phyloP scores from a whole-genome alignment of 2,888 invertebrate genomes.

The Branchellion lobata region DNA sequence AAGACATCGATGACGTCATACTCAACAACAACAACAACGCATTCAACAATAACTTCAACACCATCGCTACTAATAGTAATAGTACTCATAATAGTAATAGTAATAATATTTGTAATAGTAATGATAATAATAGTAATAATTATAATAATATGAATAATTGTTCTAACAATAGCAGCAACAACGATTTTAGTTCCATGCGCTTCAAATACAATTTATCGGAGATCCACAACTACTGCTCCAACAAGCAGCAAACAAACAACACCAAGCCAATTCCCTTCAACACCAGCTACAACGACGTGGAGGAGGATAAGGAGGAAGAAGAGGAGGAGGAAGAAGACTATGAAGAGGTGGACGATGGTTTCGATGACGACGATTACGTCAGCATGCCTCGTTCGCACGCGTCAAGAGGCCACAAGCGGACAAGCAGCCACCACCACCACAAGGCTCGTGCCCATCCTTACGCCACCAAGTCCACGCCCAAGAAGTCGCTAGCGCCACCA shows the following conservation, averaged over 20 bases:
- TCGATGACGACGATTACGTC: slow-evolving; percentile 5
- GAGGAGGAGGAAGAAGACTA: too few relatives aligned
- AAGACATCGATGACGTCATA: not conserved
- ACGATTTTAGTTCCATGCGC: not conserved
- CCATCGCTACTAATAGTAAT: not conserved
- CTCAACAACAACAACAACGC: too few relatives aligned
- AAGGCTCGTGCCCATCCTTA: too few relatives aligned
- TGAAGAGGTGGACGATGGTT: not conserved
- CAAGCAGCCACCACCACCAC: too few relatives aligned
- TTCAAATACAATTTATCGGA: not conserved
- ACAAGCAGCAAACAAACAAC: not conserved
- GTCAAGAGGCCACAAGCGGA: too few relatives aligned
- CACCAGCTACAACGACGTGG: not conserved
- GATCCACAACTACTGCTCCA: slow-evolving; percentile 9
- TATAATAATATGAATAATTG: not conserved
- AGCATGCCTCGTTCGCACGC: too few relatives aligned
- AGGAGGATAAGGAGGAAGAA: not conserved
- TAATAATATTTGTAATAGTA: not conserved
- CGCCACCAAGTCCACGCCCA: too few relatives aligned
- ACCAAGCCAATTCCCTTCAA: not conserved
- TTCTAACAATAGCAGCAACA: too few relatives aligned
- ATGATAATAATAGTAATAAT: not conserved
- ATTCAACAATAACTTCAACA: not conserved
- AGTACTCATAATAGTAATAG: not conserved
- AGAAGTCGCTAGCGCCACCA: too few relatives aligned